Percentiles rank a stretch among this genome's conserved stretches.
Conservation (phyloP, 2,113 vertebrate species). For the Pagrus major region DNA sequence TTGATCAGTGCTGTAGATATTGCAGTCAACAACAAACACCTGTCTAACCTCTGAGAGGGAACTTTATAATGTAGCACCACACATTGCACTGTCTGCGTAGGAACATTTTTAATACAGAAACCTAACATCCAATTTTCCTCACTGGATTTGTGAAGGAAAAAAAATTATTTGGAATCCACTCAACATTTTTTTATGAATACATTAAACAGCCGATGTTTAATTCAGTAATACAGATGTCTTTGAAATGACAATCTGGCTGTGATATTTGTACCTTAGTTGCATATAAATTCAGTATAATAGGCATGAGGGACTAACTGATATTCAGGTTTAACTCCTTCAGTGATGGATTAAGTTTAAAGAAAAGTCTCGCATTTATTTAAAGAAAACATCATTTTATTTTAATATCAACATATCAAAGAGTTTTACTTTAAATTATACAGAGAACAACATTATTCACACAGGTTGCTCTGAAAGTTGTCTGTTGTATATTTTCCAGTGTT, state of each 20-base stretch:
- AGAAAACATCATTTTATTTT: conserved; percentile 45
- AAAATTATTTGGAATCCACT: not conserved
- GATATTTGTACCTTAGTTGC: not conserved
- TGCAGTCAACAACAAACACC: not conserved
- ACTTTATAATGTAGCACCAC: not conserved
- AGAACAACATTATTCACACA: not conserved
- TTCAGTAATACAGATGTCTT: not conserved
- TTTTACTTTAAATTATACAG: not conserved
- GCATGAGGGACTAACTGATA: not conserved
- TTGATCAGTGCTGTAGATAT: not conserved
- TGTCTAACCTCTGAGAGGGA: not conserved
- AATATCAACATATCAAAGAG: not conserved
- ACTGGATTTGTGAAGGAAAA: not conserved
- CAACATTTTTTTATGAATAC: not conserved
- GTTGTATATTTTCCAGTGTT: conserved; percentile 30
- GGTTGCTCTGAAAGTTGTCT: conserved; percentile 4
- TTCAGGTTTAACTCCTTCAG: not conserved
- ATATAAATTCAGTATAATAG: not conserved
- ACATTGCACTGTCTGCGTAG: not conserved
- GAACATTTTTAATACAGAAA: not conserved
- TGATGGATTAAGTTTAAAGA: conserved; percentile 12
- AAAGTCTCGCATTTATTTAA: conserved; percentile 2
- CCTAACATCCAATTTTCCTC: not conserved
- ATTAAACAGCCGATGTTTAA: not conserved
- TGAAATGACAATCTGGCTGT: not conserved